Conservation (phyloP, 2,888 invertebrate species). For the Spilarctia lutea region DNA sequence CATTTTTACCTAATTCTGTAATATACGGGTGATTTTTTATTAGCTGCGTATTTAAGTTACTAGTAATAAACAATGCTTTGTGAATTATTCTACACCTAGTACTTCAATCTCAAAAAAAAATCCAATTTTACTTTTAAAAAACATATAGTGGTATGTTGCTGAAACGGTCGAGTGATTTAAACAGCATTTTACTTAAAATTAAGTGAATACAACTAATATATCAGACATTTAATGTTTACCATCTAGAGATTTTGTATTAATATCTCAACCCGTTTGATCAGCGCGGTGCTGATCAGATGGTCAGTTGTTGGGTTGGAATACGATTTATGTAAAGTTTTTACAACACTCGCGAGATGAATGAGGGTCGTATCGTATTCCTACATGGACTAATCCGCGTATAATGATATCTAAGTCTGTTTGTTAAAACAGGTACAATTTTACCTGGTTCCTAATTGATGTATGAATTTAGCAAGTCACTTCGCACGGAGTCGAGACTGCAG, state of each 20-base stretch:
- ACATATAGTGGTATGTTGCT: not conserved
- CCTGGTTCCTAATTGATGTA: constrained; percentile 2
- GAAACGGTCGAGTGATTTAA: not conserved
- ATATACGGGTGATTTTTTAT: constrained; percentile 25
- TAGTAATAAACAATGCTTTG: not conserved
- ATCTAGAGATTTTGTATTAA: too few species aligned
- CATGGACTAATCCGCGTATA: too few species aligned
- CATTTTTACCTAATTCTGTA: too few species aligned
- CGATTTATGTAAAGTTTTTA: too few species aligned
- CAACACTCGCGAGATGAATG: too few species aligned
- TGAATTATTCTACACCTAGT: not conserved
- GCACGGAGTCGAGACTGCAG: not conserved
- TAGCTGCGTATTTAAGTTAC: constrained; percentile 18
- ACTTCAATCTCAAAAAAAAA: not conserved
- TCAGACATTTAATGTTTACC: too few species aligned
- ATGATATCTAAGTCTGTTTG: not conserved
- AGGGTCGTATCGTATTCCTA: too few species aligned
- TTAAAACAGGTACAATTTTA: not conserved
- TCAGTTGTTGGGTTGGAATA: too few species aligned
- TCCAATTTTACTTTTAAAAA: too few species aligned
- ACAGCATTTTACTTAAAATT: not conserved
- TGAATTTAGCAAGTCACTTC: constrained; percentile 12
- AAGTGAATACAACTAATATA: not conserved
- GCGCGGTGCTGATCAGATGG: too few species aligned
- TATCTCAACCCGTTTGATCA: too few species aligned